These are phyloP conservation scores for Thamnaconus septentrionalis DNA, from an alignment of 2,113 vertebrate species.

Conservation along the genomic window DNA sequence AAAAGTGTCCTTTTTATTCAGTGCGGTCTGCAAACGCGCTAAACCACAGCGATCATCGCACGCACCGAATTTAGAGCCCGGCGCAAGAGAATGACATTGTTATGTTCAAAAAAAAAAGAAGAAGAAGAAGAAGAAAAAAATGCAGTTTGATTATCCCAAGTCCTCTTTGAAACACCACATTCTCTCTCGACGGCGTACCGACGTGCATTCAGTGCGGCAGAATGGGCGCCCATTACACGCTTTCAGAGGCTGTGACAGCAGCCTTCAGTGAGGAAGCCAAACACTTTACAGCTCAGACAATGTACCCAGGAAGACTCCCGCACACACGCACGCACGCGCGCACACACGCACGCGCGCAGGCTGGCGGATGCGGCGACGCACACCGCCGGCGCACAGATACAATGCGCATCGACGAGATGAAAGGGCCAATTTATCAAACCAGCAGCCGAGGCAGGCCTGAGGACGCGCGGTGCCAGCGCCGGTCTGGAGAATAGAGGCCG, in stretches of 20 bases:
- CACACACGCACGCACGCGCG: constrained; percentile 29
- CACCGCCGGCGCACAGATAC: constrained; percentile 55
- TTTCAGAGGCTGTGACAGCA: constrained; percentile 74
- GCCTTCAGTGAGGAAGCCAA: constrained; percentile 69
- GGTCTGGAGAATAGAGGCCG: constrained; percentile 51
- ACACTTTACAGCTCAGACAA: constrained; percentile 69
- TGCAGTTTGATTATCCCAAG: constrained; percentile 48
- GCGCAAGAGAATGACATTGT: constrained; percentile 49
- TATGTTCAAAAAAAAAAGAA: not conserved
- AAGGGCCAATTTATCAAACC: constrained; percentile 75
- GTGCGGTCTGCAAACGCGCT: constrained; percentile 14
- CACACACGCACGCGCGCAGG: constrained; percentile 27
- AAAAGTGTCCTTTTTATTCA: constrained; percentile 38
- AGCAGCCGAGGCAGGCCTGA: constrained; percentile 58
- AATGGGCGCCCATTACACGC: constrained; percentile 73
- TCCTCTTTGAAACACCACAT: constrained; percentile 57
- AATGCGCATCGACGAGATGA: constrained; percentile 69
- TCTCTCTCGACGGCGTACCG: constrained; percentile 55
- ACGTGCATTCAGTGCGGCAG: constrained; percentile 60
- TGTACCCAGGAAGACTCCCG: constrained; percentile 36
- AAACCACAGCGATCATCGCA: constrained; percentile 26
- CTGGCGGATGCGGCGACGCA: constrained; percentile 35
- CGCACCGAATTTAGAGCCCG: constrained; percentile 45
- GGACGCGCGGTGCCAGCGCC: constrained; percentile 61
- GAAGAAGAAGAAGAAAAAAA: no score